Base-by-base conservation (phyloP, 2,888 invertebrate species). In the Thera obeliscata region DNA sequence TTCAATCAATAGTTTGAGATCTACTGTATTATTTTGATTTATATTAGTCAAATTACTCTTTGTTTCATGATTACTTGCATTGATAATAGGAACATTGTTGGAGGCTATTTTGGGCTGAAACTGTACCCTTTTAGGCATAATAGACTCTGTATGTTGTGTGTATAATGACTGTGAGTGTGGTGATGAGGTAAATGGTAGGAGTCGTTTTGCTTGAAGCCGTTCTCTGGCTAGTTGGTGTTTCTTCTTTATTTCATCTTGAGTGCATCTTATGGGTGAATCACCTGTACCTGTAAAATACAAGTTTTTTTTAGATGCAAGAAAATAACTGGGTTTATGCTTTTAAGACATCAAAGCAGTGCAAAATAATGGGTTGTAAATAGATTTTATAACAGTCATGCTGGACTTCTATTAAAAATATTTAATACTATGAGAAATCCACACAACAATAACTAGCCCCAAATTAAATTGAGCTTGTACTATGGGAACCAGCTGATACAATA, bases 211-310 rank as follows among this genome's bases (percentile, higher is more conserved):
- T 74, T 95, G 83, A 12, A 95, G 86, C 78, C 91, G 95, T 77
- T 95, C 95, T 81, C 94, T 88, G 1, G 96, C 96, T 76, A 94
- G 93, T 70, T 92, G 84, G 70, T 95, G 93, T 76, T 96, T 96
- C 77, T 87, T 94, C 80, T 95, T 95, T 60, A 96, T 96, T 86
- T 95, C 95, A 71, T 95, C 94, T 49, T 94, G 93, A 35, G 94
- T 94, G 76, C 94, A 95, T 79, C 87, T 86, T 74, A 90, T 88
- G 33, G 93, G 91, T 8, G 91, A 91, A 75, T 91, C 89, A 5
- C 81, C 89, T 72, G 74, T 65, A 7, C 8, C 84, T 82, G 79
- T 57, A 82, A 82, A 54, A 48, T 36, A 33, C 12, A 11, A 55
- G 11, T n/a, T 5, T 57, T 5, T 4, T 49, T 22, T 49, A 7